Evolutionary conservation across 2,797 vertebrate genomes (phyloP).

Genomic region (Xerus rutilus): DNA sequence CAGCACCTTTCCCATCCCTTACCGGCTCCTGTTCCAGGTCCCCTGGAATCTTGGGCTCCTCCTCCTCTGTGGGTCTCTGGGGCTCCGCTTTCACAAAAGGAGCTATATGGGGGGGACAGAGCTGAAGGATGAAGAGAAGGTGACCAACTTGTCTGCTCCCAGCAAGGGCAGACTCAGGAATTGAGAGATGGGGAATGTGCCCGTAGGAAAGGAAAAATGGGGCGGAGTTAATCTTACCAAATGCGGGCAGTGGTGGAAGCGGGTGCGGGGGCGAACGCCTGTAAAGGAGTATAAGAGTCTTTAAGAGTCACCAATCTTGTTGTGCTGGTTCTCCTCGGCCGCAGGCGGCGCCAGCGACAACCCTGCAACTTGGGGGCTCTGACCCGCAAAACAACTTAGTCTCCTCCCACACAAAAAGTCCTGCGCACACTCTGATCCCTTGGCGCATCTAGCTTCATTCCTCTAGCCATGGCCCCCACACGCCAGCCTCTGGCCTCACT

Average conservation of each 20-base stretch:
- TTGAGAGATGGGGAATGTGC: not conserved
- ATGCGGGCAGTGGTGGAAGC: conserved; percentile 38
- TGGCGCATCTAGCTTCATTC: not conserved
- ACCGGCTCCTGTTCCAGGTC: conserved; percentile 75
- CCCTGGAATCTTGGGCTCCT: not conserved
- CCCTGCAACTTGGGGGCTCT: not conserved
- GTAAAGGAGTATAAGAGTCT: conserved; percentile 14
- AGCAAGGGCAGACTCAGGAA: conserved; percentile 30
- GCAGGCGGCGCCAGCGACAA: not conserved
- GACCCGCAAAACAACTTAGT: not conserved
- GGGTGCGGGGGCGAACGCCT: conserved; percentile 38
- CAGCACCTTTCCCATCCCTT: conserved; percentile 4
- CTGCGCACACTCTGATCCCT: not conserved
- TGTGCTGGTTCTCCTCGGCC: not conserved
- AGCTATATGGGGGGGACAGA: conserved; percentile 63
- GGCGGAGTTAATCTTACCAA: conserved; percentile 73
- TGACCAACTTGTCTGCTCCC: conserved; percentile 68
- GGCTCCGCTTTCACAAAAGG: conserved; percentile 43
- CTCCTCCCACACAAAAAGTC: not conserved
- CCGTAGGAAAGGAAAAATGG: not conserved
- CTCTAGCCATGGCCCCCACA: not conserved
- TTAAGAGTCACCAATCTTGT: not conserved
- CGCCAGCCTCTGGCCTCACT: not conserved
- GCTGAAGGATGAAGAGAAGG: conserved; percentile 71
- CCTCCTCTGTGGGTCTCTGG: conserved; percentile 33